Percentiles rank a stretch among this genome's conserved stretches.
These are phyloP conservation scores for Drosophila azteca DNA, from an alignment of 1,140 invertebrate species.

Conservation along the genomic window DNA sequence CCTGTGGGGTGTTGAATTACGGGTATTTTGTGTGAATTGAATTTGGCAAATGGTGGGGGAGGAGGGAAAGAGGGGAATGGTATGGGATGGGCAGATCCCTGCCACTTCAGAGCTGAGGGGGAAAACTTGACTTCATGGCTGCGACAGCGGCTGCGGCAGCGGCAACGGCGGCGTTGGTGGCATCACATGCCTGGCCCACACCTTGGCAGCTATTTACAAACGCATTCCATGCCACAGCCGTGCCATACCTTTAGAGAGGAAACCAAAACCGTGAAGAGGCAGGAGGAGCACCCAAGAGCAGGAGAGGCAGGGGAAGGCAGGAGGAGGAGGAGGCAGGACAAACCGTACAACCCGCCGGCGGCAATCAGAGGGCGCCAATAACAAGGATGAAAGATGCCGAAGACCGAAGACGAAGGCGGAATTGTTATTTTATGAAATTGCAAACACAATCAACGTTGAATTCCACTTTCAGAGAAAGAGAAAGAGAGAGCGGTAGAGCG, in stretches of 20 bases:
- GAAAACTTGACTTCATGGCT: constrained; percentile 2
- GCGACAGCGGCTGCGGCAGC: neutral
- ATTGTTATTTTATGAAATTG: constrained; percentile 82
- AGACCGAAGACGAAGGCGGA: constrained; percentile 30
- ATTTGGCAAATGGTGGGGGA: constrained; percentile 43
- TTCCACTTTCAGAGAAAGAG: constrained; percentile 26
- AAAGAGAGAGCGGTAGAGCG: too few species aligned
- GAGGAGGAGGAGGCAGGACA: constrained; percentile 25
- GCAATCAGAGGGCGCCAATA: constrained; percentile 65
- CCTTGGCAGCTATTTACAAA: constrained; percentile 79
- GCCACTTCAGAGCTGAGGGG: too few species aligned
- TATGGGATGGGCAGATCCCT: too few species aligned
- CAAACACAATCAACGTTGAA: constrained; percentile 77
- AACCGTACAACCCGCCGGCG: constrained; percentile 67
- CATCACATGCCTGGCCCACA: constrained; percentile 57
- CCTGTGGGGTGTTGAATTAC: constrained; percentile 74
- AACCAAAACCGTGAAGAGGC: constrained; percentile 16
- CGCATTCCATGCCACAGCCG: constrained; percentile 69
- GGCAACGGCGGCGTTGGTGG: constrained; percentile 17
- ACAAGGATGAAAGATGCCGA: constrained; percentile 62
- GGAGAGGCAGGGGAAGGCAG: neutral
- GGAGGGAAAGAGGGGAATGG: neutral
- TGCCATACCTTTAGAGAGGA: neutral
- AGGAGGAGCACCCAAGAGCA: neutral
- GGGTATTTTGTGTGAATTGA: constrained; percentile 81